These are phyloP conservation scores for Apis florea DNA, from an alignment of 1,140 invertebrate genomes.

Conservation along the genomic window DNA sequence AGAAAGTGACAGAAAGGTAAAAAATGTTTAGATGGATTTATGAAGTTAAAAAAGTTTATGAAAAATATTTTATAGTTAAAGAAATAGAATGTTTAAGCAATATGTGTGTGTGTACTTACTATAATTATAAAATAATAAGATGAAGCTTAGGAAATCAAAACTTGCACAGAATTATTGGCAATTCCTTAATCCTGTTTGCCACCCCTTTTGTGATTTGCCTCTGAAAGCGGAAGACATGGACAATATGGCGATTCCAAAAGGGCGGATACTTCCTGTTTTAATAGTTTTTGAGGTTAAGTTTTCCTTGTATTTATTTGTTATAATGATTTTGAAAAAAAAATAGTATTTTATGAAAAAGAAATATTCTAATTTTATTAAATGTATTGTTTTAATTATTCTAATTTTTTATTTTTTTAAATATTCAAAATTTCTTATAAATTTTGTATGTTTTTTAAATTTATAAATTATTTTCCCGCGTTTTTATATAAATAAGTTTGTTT, in stretches of 20 bases:
- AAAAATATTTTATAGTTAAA: neutral
- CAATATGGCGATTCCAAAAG: conserved; percentile 66
- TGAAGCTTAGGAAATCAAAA: conserved; percentile 32
- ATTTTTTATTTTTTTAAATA: neutral
- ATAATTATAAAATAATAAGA: conserved; percentile 23
- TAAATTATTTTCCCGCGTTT: conserved; percentile 12
- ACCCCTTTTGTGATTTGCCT: conserved; percentile 44
- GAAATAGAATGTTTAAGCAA: neutral
- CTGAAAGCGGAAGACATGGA: conserved; percentile 60
- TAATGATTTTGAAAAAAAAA: too few relatives aligned
- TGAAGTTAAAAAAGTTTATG: conserved; percentile 1
- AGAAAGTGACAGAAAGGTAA: conserved; percentile 34
- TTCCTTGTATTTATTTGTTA: neutral
- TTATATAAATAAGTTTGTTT: neutral
- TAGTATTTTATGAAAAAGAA: neutral
- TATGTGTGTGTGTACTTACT: conserved; percentile 29
- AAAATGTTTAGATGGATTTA: conserved; percentile 29
- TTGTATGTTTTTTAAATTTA: neutral
- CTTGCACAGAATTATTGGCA: conserved; percentile 47
- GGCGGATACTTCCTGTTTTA: conserved; percentile 66
- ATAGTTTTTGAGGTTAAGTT: conserved; percentile 37
- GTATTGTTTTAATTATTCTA: neutral
- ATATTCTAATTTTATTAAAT: neutral
- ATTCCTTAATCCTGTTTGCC: conserved; percentile 57
- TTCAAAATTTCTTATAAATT: neutral